Base-by-base conservation (phyloP, 2,797 vertebrate species). In the Oreochromis mossambicus region DNA sequence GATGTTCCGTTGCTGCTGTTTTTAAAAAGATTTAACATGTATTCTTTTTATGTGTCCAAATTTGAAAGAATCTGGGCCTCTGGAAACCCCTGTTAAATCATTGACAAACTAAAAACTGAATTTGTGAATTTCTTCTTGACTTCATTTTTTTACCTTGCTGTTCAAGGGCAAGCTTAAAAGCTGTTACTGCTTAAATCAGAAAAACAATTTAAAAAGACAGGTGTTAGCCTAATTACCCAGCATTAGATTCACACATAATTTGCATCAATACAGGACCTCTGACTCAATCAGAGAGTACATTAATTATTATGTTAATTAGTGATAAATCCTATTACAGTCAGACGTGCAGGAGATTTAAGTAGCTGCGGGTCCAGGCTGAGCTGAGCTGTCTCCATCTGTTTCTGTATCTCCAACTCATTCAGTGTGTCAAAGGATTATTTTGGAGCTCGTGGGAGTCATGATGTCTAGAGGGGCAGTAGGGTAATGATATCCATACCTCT, bases 351-450 rank as follows among this genome's bases (percentile, higher is more conserved):
- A 55, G 8, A 76, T 63, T 36, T 26, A 77, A 66, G 63, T 52
- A 54, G n/a, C 38, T 46, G 21, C 9, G 6, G 36, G 17, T 81
- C n/a, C 51, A 54, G 14, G 9, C 15, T 26, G 26, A 66, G 63
- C 6, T 7, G 10, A 43, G 29, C 32, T 1, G n/a, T 17, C 14
- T 78, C 70, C 19, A 9, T 68, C 43, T 41, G 56, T 68, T 41
- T 84, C 6, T 46, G 6, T 43, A 80, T 54, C 38, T 79, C 56
- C 2, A 8, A 51, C 48, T 76, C 19, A 77, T 50, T 58, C 29
- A 19, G 2, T 13, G 19, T 77, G 73, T 79, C 14, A 11, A 19
- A n/a, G 36, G 78, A 46, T 81, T 92, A 90, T 92, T 93, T 89
- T 87, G 77, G 85, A 88, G 48, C 41, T 85, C 21, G 1, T 3